phyloP scores from a whole-genome alignment of 2,113 vertebrate genomes.

The Jaculus jaculus region DNA sequence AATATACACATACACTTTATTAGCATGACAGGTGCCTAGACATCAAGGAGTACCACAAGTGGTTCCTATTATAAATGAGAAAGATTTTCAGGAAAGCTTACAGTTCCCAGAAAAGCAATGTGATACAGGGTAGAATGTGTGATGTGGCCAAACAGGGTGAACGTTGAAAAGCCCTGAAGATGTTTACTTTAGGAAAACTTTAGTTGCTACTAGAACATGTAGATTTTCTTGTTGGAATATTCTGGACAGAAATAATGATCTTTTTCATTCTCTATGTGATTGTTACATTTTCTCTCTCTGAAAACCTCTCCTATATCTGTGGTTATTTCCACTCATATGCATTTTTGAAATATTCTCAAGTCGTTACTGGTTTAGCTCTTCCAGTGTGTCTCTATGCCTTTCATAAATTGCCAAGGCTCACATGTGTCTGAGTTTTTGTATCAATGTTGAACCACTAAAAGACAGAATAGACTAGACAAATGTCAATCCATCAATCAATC shows the following conservation, averaged over 20 bases:
- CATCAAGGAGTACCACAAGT: neutral
- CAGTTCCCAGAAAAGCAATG: neutral
- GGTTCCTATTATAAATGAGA: neutral
- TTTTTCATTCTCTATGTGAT: neutral
- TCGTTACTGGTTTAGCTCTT: neutral
- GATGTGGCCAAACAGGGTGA: neutral
- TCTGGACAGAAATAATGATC: neutral
- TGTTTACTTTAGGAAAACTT: neutral
- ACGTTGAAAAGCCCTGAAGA: neutral
- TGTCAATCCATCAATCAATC: neutral
- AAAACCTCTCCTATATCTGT: neutral
- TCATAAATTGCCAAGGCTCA: neutral
- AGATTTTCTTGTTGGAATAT: neutral
- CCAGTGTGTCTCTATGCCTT: neutral
- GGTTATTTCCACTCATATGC: neutral
- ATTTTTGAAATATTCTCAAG: neutral
- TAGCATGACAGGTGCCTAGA: neutral
- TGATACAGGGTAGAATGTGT: neutral
- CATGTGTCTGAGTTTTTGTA: neutral
- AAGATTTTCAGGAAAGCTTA: neutral
- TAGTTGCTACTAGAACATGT: neutral
- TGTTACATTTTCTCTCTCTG: neutral
- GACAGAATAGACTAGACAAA: neutral
- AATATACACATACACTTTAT: neutral
- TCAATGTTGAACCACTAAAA: neutral